Conservation (phyloP, 2,888 invertebrate species). For the Ctenicera cuprea region DNA sequence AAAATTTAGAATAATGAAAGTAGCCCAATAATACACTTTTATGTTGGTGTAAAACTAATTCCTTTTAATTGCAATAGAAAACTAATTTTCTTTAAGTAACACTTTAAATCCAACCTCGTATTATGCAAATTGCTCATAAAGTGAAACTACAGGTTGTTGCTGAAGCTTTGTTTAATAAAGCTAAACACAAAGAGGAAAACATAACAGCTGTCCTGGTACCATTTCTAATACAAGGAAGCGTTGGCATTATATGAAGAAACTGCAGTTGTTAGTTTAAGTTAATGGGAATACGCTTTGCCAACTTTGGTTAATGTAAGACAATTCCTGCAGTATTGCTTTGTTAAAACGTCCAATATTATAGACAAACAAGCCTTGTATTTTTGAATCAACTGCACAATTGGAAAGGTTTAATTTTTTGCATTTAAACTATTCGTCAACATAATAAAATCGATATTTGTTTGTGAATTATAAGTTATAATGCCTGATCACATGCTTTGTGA, state of each 20-base stretch:
- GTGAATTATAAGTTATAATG: too few species aligned
- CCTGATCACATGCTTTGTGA: too few species aligned
- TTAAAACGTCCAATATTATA: not conserved
- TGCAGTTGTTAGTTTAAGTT: not conserved
- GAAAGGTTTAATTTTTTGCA: too few species aligned
- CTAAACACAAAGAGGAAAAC: not conserved
- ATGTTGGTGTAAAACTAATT: not conserved
- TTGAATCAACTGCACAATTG: too few species aligned
- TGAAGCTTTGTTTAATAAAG: constrained; percentile 9
- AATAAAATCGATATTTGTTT: too few species aligned
- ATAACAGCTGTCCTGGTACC: not conserved
- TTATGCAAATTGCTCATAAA: not conserved
- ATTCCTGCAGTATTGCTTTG: not conserved
- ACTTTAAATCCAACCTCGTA: not conserved
- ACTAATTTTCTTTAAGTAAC: not conserved
- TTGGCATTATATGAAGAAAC: not conserved
- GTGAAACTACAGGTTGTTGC: not conserved
- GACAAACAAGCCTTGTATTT: too few species aligned
- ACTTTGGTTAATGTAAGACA: not conserved
- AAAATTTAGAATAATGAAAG: too few species aligned
- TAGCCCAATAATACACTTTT: too few species aligned
- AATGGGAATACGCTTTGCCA: too few species aligned
- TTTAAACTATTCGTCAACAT: too few species aligned
- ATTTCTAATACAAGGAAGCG: not conserved
- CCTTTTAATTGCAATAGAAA: not conserved